Evolutionary conservation across 1,140 invertebrate genomes (phyloP).

Genomic region (Aphelinus atriplicis): DNA sequence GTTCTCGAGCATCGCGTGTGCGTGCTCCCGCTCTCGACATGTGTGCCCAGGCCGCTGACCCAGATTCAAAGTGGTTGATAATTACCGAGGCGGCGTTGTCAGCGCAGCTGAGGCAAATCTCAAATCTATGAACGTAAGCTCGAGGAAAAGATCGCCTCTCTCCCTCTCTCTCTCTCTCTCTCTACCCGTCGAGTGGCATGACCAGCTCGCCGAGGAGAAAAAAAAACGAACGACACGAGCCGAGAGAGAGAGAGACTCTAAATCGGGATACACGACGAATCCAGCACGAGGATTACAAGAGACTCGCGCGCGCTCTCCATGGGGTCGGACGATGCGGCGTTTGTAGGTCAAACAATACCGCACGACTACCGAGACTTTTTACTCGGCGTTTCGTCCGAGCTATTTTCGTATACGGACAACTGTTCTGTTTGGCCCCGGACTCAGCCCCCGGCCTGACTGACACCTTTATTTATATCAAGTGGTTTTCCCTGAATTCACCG

Average conservation of each 20-base stretch:
- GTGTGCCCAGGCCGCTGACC: constrained; percentile 46
- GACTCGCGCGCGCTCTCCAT: constrained; percentile 2
- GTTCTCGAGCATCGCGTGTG: constrained; percentile 8
- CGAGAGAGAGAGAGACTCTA: constrained; percentile 14
- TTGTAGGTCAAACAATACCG: constrained; percentile 12
- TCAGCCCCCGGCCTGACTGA: too few species aligned
- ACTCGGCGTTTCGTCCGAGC: too few species aligned
- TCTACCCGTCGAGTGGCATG: constrained; percentile 35
- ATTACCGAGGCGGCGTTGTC: constrained; percentile 47
- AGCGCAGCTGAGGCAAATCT: constrained; percentile 45
- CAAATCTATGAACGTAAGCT: constrained; percentile 23
- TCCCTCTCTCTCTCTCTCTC: not conserved
- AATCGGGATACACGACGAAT: constrained; percentile 12
- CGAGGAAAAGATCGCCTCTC: constrained; percentile 34
- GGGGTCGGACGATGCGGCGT: constrained; percentile 12
- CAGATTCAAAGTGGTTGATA: constrained; percentile 54
- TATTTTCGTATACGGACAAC: too few species aligned
- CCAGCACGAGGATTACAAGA: not conserved
- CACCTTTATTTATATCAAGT: too few species aligned
- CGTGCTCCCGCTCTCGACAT: constrained; percentile 25
- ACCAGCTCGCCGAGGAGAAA: not conserved
- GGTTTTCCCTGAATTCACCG: too few species aligned
- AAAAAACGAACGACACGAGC: constrained; percentile 4
- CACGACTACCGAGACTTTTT: not conserved
- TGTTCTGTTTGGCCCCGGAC: too few species aligned